Evolutionary conservation across 2,797 vertebrate species (phyloP), one percentile per base, ranked within the genome.

Genomic region (Kryptolebias ocellatus): DNA sequence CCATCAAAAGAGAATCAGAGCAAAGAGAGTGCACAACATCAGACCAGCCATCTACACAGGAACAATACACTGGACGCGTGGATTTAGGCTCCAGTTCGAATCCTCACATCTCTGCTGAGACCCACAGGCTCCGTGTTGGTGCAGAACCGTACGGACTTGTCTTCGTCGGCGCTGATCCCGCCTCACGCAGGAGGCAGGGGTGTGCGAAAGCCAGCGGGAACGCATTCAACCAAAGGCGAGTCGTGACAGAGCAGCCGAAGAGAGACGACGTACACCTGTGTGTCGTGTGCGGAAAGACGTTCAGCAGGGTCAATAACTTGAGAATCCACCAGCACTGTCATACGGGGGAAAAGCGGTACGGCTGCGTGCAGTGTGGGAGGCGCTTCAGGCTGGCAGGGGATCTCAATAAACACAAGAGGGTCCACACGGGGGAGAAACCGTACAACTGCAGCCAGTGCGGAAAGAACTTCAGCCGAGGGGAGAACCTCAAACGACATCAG

Each of bases 401-500:
- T 77, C 86, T 93, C 55, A 92, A 89, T 37, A 93, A 93, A 77
- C 92, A 93, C 72, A 90, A 87, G 74, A 79, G 91, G 52, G 89
- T 93, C 20, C 92, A 93, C 77, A 92, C 91, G 0, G 92, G 92
- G 2, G 91, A 93, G 82, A 93, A 92, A 67, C 92, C 92, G 0
- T 92, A 92, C 66, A 88, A 84, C 69, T 93, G 92, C 72, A 77
- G 45, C 74, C 88, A 88, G 67, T 93, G 92, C 44, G 92, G 92
- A 15, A 93, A 92, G 80, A 90, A 83, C 67, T 93, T 93, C 72
- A 92, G 90, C 50, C 85, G 92, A n/a, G 79, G 86, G 24, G 92
- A 92, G 74, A 92, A 93, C 53, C 84, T 93, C 52, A 92, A 92
- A 70, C 80, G 91, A 70, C 92, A 92, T 64, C 85, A 91, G 73